A percentile compares a stretch with the other conserved stretches of the same genome.
Evolutionary conservation across 2,113 vertebrate species (phyloP).

Genomic region (Cephalopterus ornatus): DNA sequence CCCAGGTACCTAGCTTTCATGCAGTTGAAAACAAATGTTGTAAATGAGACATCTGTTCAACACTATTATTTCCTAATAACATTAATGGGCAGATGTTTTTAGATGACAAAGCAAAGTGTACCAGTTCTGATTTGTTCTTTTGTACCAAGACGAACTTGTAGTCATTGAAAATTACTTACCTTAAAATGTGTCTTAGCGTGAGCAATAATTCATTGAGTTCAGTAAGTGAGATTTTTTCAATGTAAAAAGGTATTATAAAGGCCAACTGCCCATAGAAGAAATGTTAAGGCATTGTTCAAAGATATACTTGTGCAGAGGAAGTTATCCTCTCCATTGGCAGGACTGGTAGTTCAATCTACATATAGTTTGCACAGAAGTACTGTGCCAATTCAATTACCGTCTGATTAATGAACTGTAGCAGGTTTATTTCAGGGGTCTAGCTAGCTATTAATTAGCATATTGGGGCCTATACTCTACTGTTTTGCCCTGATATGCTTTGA

Average conservation of each 20-base stretch:
- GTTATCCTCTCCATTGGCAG: constrained; percentile 51
- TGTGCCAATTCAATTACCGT: constrained; percentile 84
- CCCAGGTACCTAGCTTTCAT: constrained; percentile 69
- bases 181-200: neutral
- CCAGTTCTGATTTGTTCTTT: constrained; percentile 39
- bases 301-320: constrained; percentile 18
- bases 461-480: constrained; percentile 77
- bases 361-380: constrained; percentile 74
- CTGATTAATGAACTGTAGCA: constrained; percentile 84
- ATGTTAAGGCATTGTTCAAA: constrained; percentile 5
- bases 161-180: constrained; percentile 1
- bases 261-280: constrained; percentile 4
- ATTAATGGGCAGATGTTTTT: constrained; percentile 76
- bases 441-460: constrained; percentile 82
- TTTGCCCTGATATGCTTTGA: constrained; percentile 80
- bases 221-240: neutral
- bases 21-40: constrained; percentile 70
- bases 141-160: constrained; percentile 34
- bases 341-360: constrained; percentile 73
- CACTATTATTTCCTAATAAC: constrained; percentile 77
- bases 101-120: constrained; percentile 58
- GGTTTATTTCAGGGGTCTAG: constrained; percentile 83
- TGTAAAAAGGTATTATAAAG: neutral
- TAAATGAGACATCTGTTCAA: constrained; percentile 77
- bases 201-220: neutral